phyloP scores from a whole-genome alignment of 2,797 vertebrate species.

The Garrulus glandarius region DNA sequence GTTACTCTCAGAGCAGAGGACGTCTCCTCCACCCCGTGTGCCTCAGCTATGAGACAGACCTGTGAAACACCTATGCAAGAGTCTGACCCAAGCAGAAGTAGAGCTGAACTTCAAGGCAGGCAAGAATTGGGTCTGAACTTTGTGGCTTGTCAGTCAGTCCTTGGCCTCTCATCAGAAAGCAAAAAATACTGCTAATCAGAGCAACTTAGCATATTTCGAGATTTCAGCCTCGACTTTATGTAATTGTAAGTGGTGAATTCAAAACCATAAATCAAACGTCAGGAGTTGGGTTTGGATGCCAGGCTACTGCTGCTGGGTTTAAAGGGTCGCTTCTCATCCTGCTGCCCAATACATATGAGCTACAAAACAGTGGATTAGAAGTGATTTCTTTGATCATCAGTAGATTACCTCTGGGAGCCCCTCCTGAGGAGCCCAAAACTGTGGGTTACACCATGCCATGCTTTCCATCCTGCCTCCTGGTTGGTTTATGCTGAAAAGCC shows the following conservation, averaged over 20 bases:
- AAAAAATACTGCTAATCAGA: background rate
- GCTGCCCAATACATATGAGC: background rate
- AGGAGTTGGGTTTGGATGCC: background rate
- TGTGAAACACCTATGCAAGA: background rate
- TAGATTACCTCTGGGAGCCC: background rate
- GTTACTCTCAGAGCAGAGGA: background rate
- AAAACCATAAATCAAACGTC: background rate
- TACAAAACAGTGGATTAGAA: background rate
- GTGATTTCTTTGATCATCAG: background rate
- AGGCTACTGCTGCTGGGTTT: background rate
- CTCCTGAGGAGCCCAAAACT: background rate
- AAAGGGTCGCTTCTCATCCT: background rate
- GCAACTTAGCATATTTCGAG: background rate
- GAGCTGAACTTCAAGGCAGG: background rate
- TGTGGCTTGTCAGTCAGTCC: background rate
- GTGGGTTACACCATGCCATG: accelerated
- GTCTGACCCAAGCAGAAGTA: background rate
- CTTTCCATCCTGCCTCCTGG: accelerated
- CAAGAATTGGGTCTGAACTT: background rate
- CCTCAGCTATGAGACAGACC: background rate
- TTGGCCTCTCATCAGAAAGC: background rate
- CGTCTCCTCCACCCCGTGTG: background rate
- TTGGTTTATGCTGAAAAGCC: background rate
- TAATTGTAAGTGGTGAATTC: background rate
- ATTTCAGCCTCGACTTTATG: background rate